A percentile compares a stretch with the other conserved stretches of the same genome.
phyloP scores from a whole-genome alignment of 2,113 vertebrate genomes.

The Macquaria australasica region DNA sequence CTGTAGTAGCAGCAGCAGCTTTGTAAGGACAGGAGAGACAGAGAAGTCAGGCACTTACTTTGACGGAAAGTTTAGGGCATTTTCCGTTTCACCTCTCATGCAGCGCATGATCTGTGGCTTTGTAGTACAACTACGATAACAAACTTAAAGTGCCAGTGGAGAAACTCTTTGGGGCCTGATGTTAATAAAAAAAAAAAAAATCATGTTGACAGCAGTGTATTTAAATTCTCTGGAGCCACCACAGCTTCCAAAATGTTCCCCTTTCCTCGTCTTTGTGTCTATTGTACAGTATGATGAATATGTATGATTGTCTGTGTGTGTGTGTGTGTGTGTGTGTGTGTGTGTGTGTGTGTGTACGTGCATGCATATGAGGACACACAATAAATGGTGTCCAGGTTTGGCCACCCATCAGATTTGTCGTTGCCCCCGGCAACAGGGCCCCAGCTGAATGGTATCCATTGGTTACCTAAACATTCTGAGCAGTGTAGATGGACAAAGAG shows the following conservation, averaged over 20 bases:
- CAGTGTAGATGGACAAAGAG: slow-evolving; percentile 33
- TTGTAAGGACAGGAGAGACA: not conserved
- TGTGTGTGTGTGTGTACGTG: not conserved
- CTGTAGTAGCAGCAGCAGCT: not conserved
- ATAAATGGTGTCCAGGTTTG: slow-evolving; percentile 23
- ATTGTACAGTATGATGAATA: slow-evolving; percentile 28
- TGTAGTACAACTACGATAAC: slow-evolving; percentile 12
- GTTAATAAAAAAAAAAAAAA: slow-evolving; percentile 2
- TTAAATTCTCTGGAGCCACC: slow-evolving; percentile 26
- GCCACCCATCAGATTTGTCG: slow-evolving; percentile 41
- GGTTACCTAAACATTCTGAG: slow-evolving; percentile 62
- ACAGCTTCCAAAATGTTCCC: not conserved
- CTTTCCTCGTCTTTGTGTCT: not conserved
- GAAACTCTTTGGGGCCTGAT: slow-evolving; percentile 21
- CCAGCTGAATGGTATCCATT: slow-evolving; percentile 50
- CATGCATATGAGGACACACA: not conserved
- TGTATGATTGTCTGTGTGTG: not conserved
- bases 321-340: not conserved
- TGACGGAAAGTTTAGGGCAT: slow-evolving; percentile 36
- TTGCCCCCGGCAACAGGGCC: slow-evolving; percentile 67
- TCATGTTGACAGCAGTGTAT: slow-evolving; percentile 27
- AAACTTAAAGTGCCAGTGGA: slow-evolving; percentile 12
- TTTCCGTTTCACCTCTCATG: slow-evolving; percentile 33
- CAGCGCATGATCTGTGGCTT: slow-evolving; percentile 14
- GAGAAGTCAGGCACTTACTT: slow-evolving; percentile 27